Conservation (phyloP, 2,113 vertebrate species). For the Tyto alba region DNA sequence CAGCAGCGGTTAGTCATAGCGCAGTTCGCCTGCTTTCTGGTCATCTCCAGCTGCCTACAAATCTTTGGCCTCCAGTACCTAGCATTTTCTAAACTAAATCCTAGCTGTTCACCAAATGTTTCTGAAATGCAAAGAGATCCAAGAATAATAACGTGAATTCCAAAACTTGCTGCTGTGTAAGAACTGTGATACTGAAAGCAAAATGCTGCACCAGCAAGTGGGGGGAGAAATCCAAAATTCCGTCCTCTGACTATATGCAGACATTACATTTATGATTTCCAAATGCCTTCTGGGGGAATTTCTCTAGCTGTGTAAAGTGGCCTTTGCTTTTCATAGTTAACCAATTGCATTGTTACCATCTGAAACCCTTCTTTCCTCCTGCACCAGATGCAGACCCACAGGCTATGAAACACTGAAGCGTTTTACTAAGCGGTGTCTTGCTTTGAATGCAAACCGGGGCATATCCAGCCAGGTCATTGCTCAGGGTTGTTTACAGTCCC, state of each 20-base stretch:
- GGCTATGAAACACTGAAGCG: conserved; percentile 10
- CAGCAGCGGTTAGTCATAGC: background rate
- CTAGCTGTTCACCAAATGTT: background rate
- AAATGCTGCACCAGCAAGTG: background rate
- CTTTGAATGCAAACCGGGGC: conserved; percentile 31
- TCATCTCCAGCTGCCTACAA: background rate
- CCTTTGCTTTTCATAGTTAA: conserved; percentile 38
- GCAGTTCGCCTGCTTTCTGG: background rate
- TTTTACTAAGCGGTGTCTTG: background rate
- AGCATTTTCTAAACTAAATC: background rate
- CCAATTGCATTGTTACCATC: conserved; percentile 17
- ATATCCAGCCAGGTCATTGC: conserved; percentile 27
- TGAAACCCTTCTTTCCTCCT: conserved; percentile 33
- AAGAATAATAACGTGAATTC: background rate
- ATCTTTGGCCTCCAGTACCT: background rate
- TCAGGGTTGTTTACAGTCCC: conserved; percentile 30
- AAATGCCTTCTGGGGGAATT: conserved; percentile 32
- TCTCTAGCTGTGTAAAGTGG: background rate
- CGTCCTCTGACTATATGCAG: background rate
- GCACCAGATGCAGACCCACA: conserved; percentile 50
- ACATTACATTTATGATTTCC: background rate
- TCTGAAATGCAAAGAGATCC: background rate
- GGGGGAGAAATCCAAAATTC: background rate
- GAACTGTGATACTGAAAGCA: background rate
- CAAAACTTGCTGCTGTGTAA: background rate